Conservation (phyloP, 1,140 invertebrate species). For the Ditylenchus dipsaci region DNA sequence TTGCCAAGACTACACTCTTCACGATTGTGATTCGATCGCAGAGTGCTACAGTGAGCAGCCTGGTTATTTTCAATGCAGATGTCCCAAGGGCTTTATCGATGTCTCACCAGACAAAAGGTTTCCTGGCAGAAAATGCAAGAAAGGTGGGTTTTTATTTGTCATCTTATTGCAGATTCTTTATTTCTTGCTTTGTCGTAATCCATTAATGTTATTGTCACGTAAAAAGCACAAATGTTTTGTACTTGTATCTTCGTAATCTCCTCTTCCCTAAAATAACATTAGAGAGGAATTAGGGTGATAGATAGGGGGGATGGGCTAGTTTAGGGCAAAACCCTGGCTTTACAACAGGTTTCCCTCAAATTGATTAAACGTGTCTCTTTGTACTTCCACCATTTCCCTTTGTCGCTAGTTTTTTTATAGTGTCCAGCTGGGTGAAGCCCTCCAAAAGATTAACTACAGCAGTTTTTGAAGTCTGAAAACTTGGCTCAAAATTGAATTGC, state of each 20-base stretch:
- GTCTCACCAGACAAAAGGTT: constrained; percentile 35
- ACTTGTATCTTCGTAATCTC: too few relatives aligned
- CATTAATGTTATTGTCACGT: not conserved
- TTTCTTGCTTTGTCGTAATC: not conserved
- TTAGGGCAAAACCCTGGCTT: too few relatives aligned
- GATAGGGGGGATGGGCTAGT: too few relatives aligned
- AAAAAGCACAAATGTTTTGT: too few relatives aligned
- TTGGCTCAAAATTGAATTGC: too few relatives aligned
- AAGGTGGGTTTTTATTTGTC: constrained; percentile 35
- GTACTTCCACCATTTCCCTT: not conserved
- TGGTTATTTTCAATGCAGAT: constrained; percentile 56
- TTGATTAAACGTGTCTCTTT: not conserved
- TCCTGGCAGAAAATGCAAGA: constrained; percentile 54
- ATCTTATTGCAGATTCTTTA: not conserved
- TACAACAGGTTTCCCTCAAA: too few relatives aligned
- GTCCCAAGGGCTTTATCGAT: constrained; percentile 53
- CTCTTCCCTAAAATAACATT: too few relatives aligned
- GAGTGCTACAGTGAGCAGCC: constrained; percentile 57
- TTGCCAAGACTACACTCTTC: constrained; percentile 56
- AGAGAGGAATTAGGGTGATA: too few relatives aligned
- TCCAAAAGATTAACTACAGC: not conserved
- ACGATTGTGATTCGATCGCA: constrained; percentile 55
- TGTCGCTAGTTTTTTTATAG: not conserved
- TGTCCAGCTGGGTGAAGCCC: not conserved
- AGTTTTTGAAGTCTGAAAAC: not conserved